Conservation (phyloP, 2,797 vertebrate species). For the Sebastes flavidus region DNA sequence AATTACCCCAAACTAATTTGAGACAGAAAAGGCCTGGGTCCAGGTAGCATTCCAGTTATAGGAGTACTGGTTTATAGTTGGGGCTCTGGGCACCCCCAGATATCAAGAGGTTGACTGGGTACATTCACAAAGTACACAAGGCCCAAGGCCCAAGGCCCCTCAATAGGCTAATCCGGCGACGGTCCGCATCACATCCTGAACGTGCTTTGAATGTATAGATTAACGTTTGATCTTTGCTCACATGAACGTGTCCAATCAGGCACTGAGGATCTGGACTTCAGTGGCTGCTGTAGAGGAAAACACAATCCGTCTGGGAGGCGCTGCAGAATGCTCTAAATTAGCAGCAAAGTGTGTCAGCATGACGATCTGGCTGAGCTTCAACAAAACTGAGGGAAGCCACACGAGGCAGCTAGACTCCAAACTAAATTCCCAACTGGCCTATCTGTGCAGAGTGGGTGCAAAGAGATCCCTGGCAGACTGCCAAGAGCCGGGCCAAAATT, state of each 20-base stretch:
- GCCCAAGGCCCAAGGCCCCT: neutral
- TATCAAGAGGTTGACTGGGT: neutral
- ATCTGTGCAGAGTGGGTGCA: constrained; percentile 9
- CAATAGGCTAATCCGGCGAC: neutral
- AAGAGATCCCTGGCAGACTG: constrained; percentile 14
- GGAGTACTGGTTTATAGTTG: neutral
- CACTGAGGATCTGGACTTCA: neutral
- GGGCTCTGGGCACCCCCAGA: neutral
- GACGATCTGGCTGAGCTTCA: neutral
- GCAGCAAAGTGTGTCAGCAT: constrained; percentile 5
- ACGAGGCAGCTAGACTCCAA: neutral
- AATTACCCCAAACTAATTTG: neutral
- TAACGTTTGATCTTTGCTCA: neutral
- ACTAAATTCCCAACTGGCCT: constrained; percentile 3
- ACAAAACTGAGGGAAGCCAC: neutral
- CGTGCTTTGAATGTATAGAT: neutral
- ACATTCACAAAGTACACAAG: neutral
- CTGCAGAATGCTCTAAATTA: neutral
- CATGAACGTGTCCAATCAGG: neutral
- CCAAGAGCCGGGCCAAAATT: constrained; percentile 4
- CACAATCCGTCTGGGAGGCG: neutral
- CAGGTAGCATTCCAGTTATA: neutral
- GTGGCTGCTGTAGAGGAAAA: neutral
- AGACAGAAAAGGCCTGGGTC: neutral
- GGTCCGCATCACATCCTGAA: constrained; percentile 8